phyloP scores from a whole-genome alignment of 2,888 invertebrate species.

The Agrilus mali region DNA sequence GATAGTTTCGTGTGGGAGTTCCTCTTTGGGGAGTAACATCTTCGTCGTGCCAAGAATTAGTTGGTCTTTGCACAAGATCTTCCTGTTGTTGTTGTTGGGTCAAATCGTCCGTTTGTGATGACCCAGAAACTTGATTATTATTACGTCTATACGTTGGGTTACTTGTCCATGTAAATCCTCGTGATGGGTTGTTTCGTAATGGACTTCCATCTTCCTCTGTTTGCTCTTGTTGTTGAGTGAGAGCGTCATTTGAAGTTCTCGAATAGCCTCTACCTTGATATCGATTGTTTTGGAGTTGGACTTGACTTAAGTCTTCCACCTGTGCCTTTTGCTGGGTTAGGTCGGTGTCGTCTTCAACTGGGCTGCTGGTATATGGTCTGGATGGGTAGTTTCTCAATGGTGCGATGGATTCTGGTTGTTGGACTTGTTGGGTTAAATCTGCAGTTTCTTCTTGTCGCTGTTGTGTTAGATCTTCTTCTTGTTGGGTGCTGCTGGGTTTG shows the following conservation, averaged over 20 bases:
- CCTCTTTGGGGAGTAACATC: too few species aligned
- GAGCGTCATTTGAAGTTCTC: conserved; percentile 7
- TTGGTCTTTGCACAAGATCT: not conserved
- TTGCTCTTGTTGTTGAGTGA: conserved; percentile 17
- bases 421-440: too few species aligned
- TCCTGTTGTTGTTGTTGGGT: conserved; percentile 13
- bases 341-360: conserved; percentile 1
- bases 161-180: too few species aligned
- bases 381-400: too few species aligned
- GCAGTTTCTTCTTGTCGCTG: too few species aligned
- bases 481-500: too few species aligned
- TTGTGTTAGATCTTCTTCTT: too few species aligned
- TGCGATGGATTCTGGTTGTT: too few species aligned
- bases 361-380: too few species aligned
- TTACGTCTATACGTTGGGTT: not conserved
- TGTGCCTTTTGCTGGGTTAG: conserved; percentile 1
- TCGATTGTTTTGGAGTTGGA: not conserved
- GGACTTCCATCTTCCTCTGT: conserved; percentile 7
- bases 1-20: too few species aligned
- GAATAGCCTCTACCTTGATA: too few species aligned
- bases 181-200: too few species aligned
- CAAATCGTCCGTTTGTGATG: conserved; percentile 16
- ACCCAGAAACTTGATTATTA: conserved; percentile 18
- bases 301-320: conserved; percentile 1
- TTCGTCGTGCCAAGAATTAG: not conserved